These are phyloP conservation scores for Oligia latruncula DNA, from an alignment of 2,888 invertebrate genomes.

Conservation along the genomic window DNA sequence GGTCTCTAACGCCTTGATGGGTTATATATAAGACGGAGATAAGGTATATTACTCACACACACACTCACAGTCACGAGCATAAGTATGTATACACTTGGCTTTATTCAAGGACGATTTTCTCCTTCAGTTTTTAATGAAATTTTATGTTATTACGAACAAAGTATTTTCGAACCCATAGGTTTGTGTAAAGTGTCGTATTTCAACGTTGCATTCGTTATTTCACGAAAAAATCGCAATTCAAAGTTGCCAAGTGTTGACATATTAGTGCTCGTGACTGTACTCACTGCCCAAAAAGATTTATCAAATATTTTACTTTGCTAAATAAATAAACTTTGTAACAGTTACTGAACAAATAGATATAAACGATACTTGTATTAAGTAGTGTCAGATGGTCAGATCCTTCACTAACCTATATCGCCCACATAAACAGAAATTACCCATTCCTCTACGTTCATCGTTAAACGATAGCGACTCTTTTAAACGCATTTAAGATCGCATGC, in stretches of 20 bases:
- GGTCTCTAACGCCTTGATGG: constrained; percentile 9
- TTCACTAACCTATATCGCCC: constrained; percentile 1
- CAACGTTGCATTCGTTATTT: too few species aligned
- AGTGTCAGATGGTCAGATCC: constrained; percentile 2
- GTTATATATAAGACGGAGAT: too few species aligned
- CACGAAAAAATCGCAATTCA: too few species aligned
- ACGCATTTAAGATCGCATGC: constrained; percentile 18
- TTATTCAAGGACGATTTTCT: too few species aligned
- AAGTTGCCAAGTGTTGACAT: too few species aligned
- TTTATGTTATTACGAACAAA: too few species aligned
- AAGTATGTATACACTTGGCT: too few species aligned
- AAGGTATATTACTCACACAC: constrained; percentile 7
- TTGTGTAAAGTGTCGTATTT: too few species aligned
- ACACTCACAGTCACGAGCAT: too few species aligned
- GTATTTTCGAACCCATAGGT: too few species aligned
- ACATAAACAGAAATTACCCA: constrained; percentile 10
- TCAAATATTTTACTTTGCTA: constrained; percentile 5
- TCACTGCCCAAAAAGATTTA: neutral
- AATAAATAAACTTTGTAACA: constrained; percentile 16
- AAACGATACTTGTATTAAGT: constrained; percentile 15
- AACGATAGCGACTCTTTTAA: constrained; percentile 9
- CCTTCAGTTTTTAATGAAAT: too few species aligned
- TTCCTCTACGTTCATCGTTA: constrained; percentile 3
- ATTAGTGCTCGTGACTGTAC: too few species aligned
- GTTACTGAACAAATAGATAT: constrained; percentile 25